Conservation (phyloP, 1,140 invertebrate species). For the Hypsibius dujardini region DNA sequence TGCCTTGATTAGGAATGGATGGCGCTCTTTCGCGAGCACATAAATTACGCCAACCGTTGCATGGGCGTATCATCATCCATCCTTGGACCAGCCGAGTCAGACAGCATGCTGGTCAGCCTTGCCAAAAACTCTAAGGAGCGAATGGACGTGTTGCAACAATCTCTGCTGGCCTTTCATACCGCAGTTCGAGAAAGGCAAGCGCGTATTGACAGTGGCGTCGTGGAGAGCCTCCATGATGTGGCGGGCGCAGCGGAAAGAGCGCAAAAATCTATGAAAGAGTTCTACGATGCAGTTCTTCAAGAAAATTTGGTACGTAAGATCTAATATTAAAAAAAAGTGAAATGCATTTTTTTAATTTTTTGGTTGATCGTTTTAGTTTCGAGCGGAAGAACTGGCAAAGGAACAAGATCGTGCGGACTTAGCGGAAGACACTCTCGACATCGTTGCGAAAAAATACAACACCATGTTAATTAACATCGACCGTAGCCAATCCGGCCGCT, state of each 20-base stretch:
- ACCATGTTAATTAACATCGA: not conserved
- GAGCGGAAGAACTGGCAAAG: not conserved
- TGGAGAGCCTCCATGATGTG: not conserved
- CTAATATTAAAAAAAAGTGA: too few relatives aligned
- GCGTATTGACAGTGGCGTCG: not conserved
- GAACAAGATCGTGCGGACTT: not conserved
- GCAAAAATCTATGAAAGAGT: not conserved
- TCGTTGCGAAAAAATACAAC: slow-evolving; percentile 1
- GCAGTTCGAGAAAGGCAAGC: not conserved
- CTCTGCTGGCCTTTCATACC: not conserved
- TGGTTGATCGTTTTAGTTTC: not conserved
- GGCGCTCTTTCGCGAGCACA: too few relatives aligned
- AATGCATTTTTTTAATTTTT: too few relatives aligned
- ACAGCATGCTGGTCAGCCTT: too few relatives aligned
- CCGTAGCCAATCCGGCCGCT: not conserved
- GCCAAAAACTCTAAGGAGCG: too few relatives aligned
- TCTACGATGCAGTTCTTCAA: slow-evolving; percentile 2
- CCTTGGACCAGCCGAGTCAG: too few relatives aligned
- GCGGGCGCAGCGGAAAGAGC: not conserved
- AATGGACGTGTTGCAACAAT: not conserved
- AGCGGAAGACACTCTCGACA: not conserved
- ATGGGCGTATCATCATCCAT: too few relatives aligned
- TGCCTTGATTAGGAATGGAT: too few relatives aligned
- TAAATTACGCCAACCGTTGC: too few relatives aligned
- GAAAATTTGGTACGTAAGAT: not conserved